Evolutionary conservation across 2,113 vertebrate species (phyloP).

Genomic region (Ochotona curzoniae): DNA sequence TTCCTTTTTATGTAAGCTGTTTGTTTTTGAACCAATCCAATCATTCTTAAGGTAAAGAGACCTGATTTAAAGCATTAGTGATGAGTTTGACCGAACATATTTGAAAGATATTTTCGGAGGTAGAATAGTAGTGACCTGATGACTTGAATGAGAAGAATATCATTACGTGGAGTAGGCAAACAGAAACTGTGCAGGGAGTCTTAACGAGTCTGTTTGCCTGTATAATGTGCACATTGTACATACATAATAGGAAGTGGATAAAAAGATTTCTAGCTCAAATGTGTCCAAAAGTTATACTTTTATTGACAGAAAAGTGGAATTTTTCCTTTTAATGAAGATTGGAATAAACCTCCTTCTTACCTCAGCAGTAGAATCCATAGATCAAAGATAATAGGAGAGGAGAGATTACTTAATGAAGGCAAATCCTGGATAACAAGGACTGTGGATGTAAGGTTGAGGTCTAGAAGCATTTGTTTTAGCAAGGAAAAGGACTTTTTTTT

Average conservation of each 20-base stretch:
- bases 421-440: neutral
- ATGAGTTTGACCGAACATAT: neutral
- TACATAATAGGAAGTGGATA: neutral
- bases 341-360: neutral
- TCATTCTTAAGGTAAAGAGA: slow-evolving; percentile 7
- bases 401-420: neutral
- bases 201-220: neutral
- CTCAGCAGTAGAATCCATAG: neutral
- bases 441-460: neutral
- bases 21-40: neutral
- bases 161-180: neutral
- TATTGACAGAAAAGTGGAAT: slow-evolving; percentile 3
- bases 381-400: neutral
- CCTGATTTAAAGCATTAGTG: neutral
- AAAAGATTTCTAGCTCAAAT: neutral
- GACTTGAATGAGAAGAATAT: neutral
- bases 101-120: neutral
- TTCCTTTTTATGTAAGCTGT: neutral
- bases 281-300: neutral
- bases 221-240: neutral
- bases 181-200: neutral
- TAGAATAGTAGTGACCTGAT: neutral
- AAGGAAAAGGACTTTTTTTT: neutral
- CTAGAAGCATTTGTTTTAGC: neutral
- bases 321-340: slow-evolving; percentile 23